Base-by-base conservation (phyloP, 2,888 invertebrate species). In the Drosophila nr. perissopoda region DNA sequence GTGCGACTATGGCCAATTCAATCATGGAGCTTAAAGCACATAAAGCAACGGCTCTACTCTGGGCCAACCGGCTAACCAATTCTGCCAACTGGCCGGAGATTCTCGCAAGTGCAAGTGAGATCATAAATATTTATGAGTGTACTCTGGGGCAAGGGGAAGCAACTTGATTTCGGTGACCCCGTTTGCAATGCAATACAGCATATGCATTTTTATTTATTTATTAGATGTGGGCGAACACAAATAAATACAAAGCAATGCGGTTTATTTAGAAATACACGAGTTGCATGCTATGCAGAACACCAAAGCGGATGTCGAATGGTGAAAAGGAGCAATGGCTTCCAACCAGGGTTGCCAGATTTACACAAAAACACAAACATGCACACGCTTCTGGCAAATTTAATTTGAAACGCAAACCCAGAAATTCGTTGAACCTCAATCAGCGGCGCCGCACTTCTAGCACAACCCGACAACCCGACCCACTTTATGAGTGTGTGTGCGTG, bases 331-430 rank as follows among this genome's bases (percentile, higher is more conserved):
- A 48, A 18, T 40, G 40, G 25, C 29, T 59, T 58, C 34, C 34
- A 18, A 13, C 18, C 18, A 21, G 33, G 27, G 38, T 54, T 52
- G 33, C 57, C 63, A 53, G 29, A 54, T 31, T 54, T 46, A 40
- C 51, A 51, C 61, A 29, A n/a, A 65, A 40, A 29, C 58, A 66
- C 6, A 59, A 29, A 56, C 57, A 27, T 53, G n/a, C 51, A 42
- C 53, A 46, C 54, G 86, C 80, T 76, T 69, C 62, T 49, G 74
- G 78, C 69, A 82, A 89, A 84, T 90, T 87, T 84, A 79, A 88
- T 90, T 86, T 86, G 70, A 82, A 90, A 89, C 74, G 72, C 63
- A 81, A 86, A 68, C 71, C 75, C 71, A 73, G 70, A 81, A 70
- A 64, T 75, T 53, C 62, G 74, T 56, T 76, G 70, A 75, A 74